phyloP scores from a whole-genome alignment of 2,797 vertebrate genomes.

The Microctenopoma steveboyesi region DNA sequence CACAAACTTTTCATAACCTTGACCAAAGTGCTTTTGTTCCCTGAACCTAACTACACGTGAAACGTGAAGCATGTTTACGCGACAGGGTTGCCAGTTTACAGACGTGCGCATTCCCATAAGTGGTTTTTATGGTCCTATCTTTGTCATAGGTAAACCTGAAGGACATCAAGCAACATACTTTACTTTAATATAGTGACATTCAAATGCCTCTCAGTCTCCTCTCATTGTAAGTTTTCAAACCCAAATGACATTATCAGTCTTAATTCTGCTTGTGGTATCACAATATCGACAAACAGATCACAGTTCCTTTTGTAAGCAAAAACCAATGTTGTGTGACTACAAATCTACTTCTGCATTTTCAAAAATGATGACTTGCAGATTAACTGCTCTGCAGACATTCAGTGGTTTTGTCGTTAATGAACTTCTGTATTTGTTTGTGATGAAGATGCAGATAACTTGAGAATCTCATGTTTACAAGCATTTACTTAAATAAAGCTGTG shows the following conservation, averaged over 20 bases:
- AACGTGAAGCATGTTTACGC: no score
- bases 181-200: not conserved
- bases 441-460: constrained; percentile 17
- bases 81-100: no score
- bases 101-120: not conserved
- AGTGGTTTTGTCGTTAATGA: constrained; percentile 7
- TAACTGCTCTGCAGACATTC: not conserved
- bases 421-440: constrained; percentile 2
- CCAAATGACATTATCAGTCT: constrained; percentile 3
- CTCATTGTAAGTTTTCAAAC: not conserved
- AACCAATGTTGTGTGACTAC: not conserved
- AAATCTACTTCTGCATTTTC: not conserved
- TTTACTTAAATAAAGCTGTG: constrained; percentile 34
- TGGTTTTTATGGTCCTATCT: not conserved
- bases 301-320: not conserved
- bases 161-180: not conserved
- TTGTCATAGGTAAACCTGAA: not conserved
- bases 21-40: no score
- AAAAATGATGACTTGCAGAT: not conserved
- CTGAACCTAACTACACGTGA: no score
- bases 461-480: constrained; percentile 47
- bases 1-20: no score
- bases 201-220: not conserved
- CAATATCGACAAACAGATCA: not conserved
- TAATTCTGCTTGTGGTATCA: not conserved